A percentile compares a stretch with the other conserved stretches of the same genome.
phyloP scores from a whole-genome alignment of 2,888 invertebrate species.

The Megaustenia siamemsis region DNA sequence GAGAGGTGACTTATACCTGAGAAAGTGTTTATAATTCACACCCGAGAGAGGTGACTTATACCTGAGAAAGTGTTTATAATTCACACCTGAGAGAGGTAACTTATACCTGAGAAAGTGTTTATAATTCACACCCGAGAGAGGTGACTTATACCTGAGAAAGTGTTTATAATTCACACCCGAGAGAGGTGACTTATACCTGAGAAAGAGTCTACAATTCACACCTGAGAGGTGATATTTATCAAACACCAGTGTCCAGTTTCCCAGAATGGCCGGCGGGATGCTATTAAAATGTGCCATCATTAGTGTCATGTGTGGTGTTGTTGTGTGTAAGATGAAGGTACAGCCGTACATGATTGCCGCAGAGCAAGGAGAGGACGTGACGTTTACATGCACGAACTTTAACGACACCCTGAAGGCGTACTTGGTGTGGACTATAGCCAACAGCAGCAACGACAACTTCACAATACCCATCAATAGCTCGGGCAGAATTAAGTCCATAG shows the following conservation, averaged over 20 bases:
- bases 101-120: no score
- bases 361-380: constrained; percentile 22
- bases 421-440: not conserved
- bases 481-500: not conserved
- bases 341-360: constrained; percentile 32
- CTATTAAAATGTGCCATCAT: not conserved
- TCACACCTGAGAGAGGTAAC: no score
- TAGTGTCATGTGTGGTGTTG: not conserved
- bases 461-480: not conserved
- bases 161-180: no score
- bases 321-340: constrained; percentile 14
- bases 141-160: no score
- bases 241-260: not conserved
- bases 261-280: not conserved
- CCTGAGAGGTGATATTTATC: no score
- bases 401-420: not conserved
- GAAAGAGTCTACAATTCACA: no score
- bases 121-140: no score
- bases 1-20: no score
- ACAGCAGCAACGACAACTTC: not conserved
- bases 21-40: no score
- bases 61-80: no score
- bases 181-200: no score
- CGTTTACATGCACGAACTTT: constrained; percentile 12
- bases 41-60: no score